Evolutionary conservation across 2,888 invertebrate species (phyloP), one percentile per base, ranked within the genome.

Genomic region (Sphaerophoria rueppellii): DNA sequence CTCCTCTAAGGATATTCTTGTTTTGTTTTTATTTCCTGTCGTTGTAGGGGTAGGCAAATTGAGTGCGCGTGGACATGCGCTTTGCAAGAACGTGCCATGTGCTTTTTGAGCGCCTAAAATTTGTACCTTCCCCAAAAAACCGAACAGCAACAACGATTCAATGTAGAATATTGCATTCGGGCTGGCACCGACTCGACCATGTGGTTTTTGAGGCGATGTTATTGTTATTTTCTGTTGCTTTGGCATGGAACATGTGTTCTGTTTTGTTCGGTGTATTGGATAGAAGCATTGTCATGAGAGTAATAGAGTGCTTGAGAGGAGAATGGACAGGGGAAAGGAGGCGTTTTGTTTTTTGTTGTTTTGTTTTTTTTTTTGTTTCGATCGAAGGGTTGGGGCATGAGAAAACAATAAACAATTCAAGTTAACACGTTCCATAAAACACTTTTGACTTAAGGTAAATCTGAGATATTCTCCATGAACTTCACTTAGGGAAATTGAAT

Each of bases 51-150:
- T 77, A 85, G 81, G 50, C 73, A 34, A 54, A 70, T 52, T 57
- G 85, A 76, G 73, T 73, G 54, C 60, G 85, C 85, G 63, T 67
- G 69, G 85, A 81, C 85, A 85, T 81, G 85, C 85, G 85, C 73
- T 6, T 5, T 73, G 14, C 4, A 14, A 24, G 11, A 50, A 73
- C 61, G 70, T 85, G 81, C 81, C 85, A 85, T 85, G 85, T 85
- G 85, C 85, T 81, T 85, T 82, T 85, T 85, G 76, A 85, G 85
- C 85, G 85, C 85, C 81, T 81, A 85, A 85, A 85, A 55, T 70
- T 85, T 77, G 85, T 85, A 77, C 85, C 85, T 85, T 85, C 85
- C 85, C 85, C 85, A 85, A 85, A 85, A 81, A 43, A 24, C 24
- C 73, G 65, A 4, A 57, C n/a, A 75, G 79, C 76, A 85, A 85